Evolutionary conservation across 2,113 vertebrate species (phyloP).

Genomic region (Pachyramphus minor): DNA sequence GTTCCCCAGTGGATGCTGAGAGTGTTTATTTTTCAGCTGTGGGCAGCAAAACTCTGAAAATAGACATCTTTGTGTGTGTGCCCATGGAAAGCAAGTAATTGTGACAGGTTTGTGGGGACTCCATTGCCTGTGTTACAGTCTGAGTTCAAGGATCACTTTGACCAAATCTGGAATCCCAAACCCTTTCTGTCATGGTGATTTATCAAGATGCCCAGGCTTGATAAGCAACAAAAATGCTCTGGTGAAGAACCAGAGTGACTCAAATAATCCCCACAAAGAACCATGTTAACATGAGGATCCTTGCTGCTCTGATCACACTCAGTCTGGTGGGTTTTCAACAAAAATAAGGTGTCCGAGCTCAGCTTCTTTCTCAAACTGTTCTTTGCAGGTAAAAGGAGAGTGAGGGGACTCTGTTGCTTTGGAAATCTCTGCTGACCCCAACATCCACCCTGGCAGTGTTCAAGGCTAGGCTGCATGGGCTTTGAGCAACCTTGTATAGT

Average conservation of each 20-base stretch:
- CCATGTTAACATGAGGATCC: accelerated
- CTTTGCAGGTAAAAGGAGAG: not conserved
- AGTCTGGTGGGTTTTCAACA: not conserved
- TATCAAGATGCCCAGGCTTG: not conserved
- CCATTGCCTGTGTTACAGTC: not conserved
- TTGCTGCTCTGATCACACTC: accelerated
- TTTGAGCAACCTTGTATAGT: not conserved
- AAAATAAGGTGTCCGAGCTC: not conserved
- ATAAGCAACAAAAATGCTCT: not conserved
- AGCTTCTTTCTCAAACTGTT: not conserved
- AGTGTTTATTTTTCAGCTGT: not conserved
- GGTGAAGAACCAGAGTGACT: not conserved
- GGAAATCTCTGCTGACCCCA: not conserved
- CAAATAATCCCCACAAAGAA: not conserved
- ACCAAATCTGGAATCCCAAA: not conserved
- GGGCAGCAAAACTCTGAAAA: not conserved
- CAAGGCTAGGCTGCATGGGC: accelerated
- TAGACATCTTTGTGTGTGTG: not conserved
- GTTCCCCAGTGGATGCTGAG: not conserved
- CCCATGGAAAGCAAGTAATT: not conserved
- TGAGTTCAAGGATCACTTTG: not conserved
- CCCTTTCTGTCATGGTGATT: not conserved
- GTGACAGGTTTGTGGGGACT: not conserved
- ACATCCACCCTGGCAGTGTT: not conserved
- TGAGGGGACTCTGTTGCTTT: not conserved